These are phyloP conservation scores for Caenorhabditis virilis DNA, from an alignment of 2,888 invertebrate genomes.

Conservation along the genomic window DNA sequence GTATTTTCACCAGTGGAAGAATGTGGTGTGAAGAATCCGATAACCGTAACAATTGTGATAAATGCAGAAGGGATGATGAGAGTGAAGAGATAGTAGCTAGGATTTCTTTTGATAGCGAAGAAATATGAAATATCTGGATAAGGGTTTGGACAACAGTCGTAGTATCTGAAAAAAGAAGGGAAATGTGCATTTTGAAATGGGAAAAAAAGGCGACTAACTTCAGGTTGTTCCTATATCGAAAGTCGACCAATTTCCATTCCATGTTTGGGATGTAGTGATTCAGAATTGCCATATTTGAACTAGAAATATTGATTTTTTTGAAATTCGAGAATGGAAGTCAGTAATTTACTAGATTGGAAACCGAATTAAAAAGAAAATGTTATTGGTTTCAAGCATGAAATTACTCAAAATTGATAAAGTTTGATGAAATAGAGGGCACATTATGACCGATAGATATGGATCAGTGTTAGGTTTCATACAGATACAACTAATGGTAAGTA, in stretches of 20 bases:
- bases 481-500: too few relatives aligned
- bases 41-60: conserved; percentile 67
- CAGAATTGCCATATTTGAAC: conserved; percentile 53
- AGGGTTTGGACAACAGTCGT: conserved; percentile 67
- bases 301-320: conserved; percentile 18
- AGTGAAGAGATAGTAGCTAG: conserved; percentile 67
- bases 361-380: too few relatives aligned
- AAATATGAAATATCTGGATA: conserved; percentile 67
- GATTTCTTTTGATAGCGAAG: conserved; percentile 67
- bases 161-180: conserved; percentile 49
- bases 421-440: too few relatives aligned
- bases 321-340: too few relatives aligned
- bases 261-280: conserved; percentile 67
- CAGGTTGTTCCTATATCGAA: conserved; percentile 56
- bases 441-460: too few relatives aligned
- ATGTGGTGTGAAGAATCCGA: conserved; percentile 68
- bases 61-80: conserved; percentile 66
- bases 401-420: too few relatives aligned
- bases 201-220: conserved; percentile 42
- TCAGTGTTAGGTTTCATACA: too few relatives aligned
- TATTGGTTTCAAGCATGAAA: too few relatives aligned
- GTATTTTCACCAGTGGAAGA: conserved; percentile 67
- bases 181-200: background rate
- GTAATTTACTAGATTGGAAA: too few relatives aligned
- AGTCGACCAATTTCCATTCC: conserved; percentile 67